These are phyloP conservation scores for Stenodema calcarata DNA, from an alignment of 2,888 invertebrate genomes.

Conservation along the genomic window DNA sequence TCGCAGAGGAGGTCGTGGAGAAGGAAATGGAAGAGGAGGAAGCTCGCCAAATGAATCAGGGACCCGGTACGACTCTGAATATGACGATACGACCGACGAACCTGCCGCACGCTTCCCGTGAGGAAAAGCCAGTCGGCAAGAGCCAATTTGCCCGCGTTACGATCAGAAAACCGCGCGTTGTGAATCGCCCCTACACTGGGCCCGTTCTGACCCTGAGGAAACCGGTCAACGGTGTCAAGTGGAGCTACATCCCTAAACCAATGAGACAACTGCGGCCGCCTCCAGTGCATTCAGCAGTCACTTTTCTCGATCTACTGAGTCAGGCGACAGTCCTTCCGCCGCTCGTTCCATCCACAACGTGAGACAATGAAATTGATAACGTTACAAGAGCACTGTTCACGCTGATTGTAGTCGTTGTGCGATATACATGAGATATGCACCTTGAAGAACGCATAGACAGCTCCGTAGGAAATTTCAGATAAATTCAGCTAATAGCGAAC, in stretches of 20 bases:
- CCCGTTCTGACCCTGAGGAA: neutral
- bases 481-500: too few relatives aligned
- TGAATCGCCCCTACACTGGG: neutral
- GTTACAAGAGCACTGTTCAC: neutral
- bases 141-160: neutral
- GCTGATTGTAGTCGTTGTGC: neutral
- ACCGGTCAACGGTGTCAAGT: slow-evolving; percentile 18
- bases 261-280: neutral
- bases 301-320: neutral
- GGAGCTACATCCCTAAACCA: slow-evolving; percentile 19
- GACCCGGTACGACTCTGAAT: neutral
- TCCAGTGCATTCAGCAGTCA: neutral
- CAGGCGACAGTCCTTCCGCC: neutral
- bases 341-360: neutral
- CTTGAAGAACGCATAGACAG: too few relatives aligned
- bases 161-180: neutral
- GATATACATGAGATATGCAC: neutral
- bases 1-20: slow-evolving; percentile 52
- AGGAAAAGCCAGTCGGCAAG: neutral
- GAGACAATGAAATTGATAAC: neutral
- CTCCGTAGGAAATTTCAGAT: too few relatives aligned
- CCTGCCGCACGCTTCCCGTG: neutral
- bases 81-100: neutral
- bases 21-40: slow-evolving; percentile 34
- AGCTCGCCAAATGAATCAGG: neutral